Conservation (phyloP, 2,113 vertebrate genomes). For the Forbesichthys agassizii region DNA sequence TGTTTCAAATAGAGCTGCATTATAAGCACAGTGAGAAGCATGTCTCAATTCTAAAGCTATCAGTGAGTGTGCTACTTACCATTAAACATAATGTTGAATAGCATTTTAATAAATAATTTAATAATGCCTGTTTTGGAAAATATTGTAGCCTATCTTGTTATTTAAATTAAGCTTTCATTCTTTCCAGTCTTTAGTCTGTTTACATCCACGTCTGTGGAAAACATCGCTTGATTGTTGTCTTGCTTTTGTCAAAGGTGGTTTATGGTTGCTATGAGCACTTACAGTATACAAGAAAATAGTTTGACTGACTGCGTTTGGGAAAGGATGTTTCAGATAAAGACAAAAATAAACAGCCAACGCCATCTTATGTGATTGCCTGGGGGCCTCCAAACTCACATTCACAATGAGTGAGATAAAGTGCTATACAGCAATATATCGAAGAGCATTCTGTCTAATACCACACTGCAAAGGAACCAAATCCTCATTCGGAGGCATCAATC, state of each 20-base stretch:
- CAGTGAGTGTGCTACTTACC: no score
- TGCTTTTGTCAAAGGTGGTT: conserved; percentile 38
- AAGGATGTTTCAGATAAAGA: conserved; percentile 17
- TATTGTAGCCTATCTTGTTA: conserved; percentile 10
- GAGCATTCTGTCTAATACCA: conserved; percentile 5
- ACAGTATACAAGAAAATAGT: no score
- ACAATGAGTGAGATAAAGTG: conserved; percentile 9
- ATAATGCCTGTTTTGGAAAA: no score
- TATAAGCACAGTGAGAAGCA: no score
- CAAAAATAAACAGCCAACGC: conserved; percentile 41
- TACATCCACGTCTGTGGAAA: conserved; percentile 2
- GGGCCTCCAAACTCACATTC: conserved; percentile 27
- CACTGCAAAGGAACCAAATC: conserved; percentile 40
- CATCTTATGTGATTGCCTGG: conserved; percentile 45
- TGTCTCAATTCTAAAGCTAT: no score
- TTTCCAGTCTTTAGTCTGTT: conserved; percentile 9
- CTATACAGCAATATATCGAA: conserved; percentile 10
- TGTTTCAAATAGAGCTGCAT: no score
- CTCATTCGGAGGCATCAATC: conserved; percentile 51
- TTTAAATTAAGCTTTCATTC: conserved; percentile 26
- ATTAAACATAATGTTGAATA: no score
- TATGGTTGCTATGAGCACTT: conserved; percentile 6
- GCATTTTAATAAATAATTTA: no score
- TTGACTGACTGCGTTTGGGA: conserved; percentile 11
- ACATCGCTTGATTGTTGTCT: conserved; percentile 49